phyloP scores from a whole-genome alignment of 2,888 invertebrate species.

The Eristalis arbustorum region DNA sequence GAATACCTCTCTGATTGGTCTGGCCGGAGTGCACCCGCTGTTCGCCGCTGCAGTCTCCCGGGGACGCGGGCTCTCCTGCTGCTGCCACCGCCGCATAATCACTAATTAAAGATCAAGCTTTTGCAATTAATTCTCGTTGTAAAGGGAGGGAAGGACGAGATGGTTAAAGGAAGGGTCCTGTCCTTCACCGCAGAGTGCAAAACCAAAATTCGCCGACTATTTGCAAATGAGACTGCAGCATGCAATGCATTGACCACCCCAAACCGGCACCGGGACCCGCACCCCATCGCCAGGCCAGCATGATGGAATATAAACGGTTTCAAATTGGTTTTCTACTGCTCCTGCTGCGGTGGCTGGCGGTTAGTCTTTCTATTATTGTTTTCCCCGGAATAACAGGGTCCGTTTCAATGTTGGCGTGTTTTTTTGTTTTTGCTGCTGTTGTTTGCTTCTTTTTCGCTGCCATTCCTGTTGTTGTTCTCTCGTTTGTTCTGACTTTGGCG shows the following conservation, averaged over 20 bases:
- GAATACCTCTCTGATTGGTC: constrained; percentile 6
- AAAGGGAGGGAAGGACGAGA: neutral
- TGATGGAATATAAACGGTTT: constrained; percentile 65
- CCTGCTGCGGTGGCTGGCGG: constrained; percentile 50
- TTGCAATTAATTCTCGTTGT: constrained; percentile 54
- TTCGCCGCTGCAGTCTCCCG: no score
- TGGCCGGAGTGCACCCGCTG: neutral
- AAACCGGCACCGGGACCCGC: neutral
- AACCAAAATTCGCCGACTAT: constrained; percentile 58
- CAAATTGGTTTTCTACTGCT: constrained; percentile 65
- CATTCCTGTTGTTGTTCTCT: neutral
- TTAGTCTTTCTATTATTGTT: constrained; percentile 62
- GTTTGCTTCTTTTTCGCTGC: neutral
- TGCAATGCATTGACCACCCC: neutral
- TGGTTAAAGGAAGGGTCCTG: neutral
- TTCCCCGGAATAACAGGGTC: constrained; percentile 39
- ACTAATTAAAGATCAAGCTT: constrained; percentile 69
- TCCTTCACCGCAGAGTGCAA: constrained; percentile 54
- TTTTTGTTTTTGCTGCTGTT: neutral
- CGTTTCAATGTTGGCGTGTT: neutral
- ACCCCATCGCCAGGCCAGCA: constrained; percentile 23
- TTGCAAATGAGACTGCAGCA: constrained; percentile 59
- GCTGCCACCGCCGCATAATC: constrained; percentile 56
- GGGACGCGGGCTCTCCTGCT: neutral
- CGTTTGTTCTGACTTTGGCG: constrained; percentile 4